Evolutionary conservation across 2,797 vertebrate species (phyloP), one percentile per base, ranked within the genome.

Genomic region (Borostomias antarcticus): DNA sequence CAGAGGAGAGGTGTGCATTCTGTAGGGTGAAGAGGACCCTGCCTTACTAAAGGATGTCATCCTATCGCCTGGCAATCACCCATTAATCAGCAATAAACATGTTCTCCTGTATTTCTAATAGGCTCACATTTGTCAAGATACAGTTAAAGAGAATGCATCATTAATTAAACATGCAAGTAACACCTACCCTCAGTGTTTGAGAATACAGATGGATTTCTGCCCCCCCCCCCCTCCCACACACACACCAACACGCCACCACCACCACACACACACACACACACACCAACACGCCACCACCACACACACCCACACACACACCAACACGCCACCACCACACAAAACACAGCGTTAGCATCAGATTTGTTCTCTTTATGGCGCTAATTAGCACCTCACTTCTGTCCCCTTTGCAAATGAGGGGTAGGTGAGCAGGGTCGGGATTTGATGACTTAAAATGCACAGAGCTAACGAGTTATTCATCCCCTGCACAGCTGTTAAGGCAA

Each of bases 281-380:
- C n/a, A n/a, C n/a, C n/a, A n/a, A n/a, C n/a, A 69, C 73, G 73
- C 64, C 51, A 69, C 29, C 11, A 13, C 35, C 21, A 37, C 32
- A n/a, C 26, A 37, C n/a, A n/a, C n/a, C 47, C 19, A 17, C 5
- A 3, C 17, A 4, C 4, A 1, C 58, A 37, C 15, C 17, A 9
- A 45, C 47, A 69, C 73, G 73, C 64, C 51, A 69, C 29, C 11
- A 13, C 35, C 21, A 37, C 32, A n/a, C 26, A 37, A 50, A 58
- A 66, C 45, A 56, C 63, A 70, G 77, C 61, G 21, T 65, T 86
- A 82, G 86, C 86, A 84, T 92, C 88, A 84, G 89, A 91, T 91
- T 92, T 89, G 88, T 89, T 91, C 91, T 90, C 91, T 93, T 92
- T 92, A 92, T 92, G 89, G 90, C 91, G 82, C 91, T 93, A 93